Percentiles rank a stretch among this genome's conserved stretches.
Evolutionary conservation across 2,797 vertebrate species (phyloP).

Genomic region (Peromyscus aztecus): DNA sequence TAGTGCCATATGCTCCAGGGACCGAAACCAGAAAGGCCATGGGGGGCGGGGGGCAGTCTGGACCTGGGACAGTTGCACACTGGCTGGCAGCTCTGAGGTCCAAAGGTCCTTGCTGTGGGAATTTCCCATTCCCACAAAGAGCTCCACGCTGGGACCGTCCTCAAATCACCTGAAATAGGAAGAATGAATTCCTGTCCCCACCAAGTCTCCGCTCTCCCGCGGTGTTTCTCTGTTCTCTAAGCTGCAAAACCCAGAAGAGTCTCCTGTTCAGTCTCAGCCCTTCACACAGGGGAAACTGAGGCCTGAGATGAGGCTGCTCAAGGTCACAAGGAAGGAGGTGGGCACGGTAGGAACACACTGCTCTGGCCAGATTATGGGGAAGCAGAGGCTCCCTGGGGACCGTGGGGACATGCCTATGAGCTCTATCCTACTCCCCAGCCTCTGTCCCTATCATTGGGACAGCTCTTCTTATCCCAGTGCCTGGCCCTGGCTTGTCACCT

Average conservation of each 20-base stretch:
- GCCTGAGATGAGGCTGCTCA: neutral
- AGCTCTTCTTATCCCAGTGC: neutral
- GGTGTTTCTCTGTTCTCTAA: neutral
- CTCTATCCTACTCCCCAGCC: too few relatives aligned
- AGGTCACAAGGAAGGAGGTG: neutral
- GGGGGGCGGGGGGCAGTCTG: neutral
- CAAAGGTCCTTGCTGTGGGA: neutral
- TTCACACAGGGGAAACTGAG: neutral
- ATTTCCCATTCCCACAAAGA: neutral
- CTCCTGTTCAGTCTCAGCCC: neutral
- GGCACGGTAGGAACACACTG: neutral
- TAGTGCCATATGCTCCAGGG: neutral
- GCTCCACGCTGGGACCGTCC: neutral
- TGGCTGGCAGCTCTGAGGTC: neutral
- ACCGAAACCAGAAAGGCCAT: neutral
- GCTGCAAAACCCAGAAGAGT: neutral
- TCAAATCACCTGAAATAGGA: neutral
- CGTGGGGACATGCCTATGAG: rapidly evolving
- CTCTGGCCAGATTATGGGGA: neutral
- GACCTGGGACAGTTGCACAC: neutral
- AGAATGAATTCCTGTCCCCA: neutral
- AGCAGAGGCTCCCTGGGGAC: neutral
- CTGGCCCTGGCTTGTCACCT: neutral
- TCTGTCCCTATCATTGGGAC: neutral
- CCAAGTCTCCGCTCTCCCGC: neutral